A percentile compares a stretch with the other conserved stretches of the same genome.
Conservation (phyloP, 2,888 invertebrate genomes). For the Erpobdella octoculata region DNA sequence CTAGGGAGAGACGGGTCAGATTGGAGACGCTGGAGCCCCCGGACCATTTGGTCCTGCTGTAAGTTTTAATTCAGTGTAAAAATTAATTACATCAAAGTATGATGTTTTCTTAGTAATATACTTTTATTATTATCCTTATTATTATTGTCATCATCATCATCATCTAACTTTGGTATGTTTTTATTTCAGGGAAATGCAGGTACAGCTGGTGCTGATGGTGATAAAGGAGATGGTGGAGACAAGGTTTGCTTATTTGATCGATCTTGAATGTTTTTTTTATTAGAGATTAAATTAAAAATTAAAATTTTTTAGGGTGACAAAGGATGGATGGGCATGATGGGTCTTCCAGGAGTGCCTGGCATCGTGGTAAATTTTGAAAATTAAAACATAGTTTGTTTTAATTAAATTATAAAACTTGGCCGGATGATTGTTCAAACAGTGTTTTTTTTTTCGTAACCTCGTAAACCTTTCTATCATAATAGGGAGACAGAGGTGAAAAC, state of each 20-base stretch:
- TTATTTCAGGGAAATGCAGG: constrained; percentile 29
- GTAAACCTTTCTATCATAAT: constrained; percentile 47
- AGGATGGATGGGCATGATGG: constrained; percentile 37
- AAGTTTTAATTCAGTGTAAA: constrained; percentile 18
- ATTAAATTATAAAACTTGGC: background rate
- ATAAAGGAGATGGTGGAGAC: constrained; percentile 29
- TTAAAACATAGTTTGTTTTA: background rate
- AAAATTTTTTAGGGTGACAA: constrained; percentile 35
- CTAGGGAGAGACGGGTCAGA: constrained; percentile 32
- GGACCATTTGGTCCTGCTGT: constrained; percentile 34
- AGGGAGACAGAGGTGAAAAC: constrained; percentile 42
- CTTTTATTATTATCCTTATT: background rate
- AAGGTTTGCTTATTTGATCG: constrained; percentile 8
- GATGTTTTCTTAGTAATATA: background rate
- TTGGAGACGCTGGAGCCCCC: constrained; percentile 29
- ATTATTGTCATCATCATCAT: background rate
- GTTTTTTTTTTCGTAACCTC: constrained; percentile 33
- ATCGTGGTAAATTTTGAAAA: constrained; percentile 15
- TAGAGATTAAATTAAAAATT: background rate
- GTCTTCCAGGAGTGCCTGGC: constrained; percentile 36
- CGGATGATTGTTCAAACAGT: too few species aligned
- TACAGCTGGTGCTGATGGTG: constrained; percentile 30
- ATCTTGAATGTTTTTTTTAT: background rate
- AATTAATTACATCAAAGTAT: too few species aligned
- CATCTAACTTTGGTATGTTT: too few species aligned